Evolutionary conservation across 2,888 invertebrate species (phyloP), one percentile per base, ranked within the genome.

Genomic region (Zeuzera pyrina): DNA sequence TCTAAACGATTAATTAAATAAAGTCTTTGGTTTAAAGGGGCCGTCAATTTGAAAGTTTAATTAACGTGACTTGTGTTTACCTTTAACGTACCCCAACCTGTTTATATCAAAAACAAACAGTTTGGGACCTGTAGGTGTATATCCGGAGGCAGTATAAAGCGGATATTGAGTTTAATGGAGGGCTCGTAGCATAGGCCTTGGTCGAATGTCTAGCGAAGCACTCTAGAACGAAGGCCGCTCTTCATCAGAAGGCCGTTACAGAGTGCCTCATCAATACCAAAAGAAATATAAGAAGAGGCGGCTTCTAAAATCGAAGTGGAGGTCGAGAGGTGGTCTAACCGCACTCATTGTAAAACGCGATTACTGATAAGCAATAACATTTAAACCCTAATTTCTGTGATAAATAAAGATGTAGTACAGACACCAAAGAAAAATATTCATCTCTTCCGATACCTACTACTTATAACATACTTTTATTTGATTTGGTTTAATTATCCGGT

Each of bases 191-290:
- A 19, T 16, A 15, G 52, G 51, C 70, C 68, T 67, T 65, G 64
- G 62, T 59, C 56, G 54, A 43, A 42, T 47, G 25, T 25, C 25
- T 25, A 52, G 49, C 50, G 43, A 50, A 68, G 67, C 52, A 58
- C 63, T 52, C 72, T 72, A 45, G 42, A 62, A 31, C 43, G 50
- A 51, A 60, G 68, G 59, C 41, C 56, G 57, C 56, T 43, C 62
- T 62, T 49, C 45, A 43, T 44, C 52, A 46, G 57, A 59, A 62
- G 64, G 63, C 52, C 56, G 40, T 39, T 36, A 39, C 30, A 34
- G 43, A 62, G 56, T 51, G 50, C 54, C n/a, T n/a, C n/a, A n/a
- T n/a, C n/a, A n/a, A n/a, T n/a, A n/a, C n/a, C n/a, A n/a, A n/a
- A n/a, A n/a, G n/a, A n/a, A n/a, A n/a, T n/a, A n/a, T n/a, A n/a